Conservation (phyloP, 2,888 invertebrate genomes). For the Microplitis manilae region DNA sequence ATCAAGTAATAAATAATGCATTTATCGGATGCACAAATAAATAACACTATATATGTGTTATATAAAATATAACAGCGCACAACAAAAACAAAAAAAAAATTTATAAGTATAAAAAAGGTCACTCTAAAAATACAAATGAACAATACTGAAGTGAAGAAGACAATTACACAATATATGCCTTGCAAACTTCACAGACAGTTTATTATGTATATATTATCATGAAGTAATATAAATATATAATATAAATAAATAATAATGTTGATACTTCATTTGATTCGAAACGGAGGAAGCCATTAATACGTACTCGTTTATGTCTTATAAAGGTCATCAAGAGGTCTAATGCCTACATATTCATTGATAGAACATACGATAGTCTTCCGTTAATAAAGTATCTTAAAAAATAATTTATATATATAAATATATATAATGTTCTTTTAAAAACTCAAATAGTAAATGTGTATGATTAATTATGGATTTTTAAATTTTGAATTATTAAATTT, state of each 20-base stretch:
- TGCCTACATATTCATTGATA: constrained; percentile 64
- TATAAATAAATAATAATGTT: neutral
- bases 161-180: neutral
- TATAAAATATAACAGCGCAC: no score
- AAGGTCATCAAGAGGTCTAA: constrained; percentile 58
- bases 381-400: constrained; percentile 49
- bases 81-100: no score
- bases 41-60: neutral
- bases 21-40: constrained; percentile 7
- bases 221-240: constrained; percentile 4
- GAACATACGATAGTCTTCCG: constrained; percentile 57
- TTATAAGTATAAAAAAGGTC: constrained; percentile 19
- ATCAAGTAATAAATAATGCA: constrained; percentile 21
- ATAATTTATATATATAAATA: constrained; percentile 10
- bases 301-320: constrained; percentile 30
- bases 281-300: constrained; percentile 14
- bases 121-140: constrained; percentile 31
- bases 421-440: neutral
- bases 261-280: constrained; percentile 15
- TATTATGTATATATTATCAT: constrained; percentile 19
- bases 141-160: constrained; percentile 30
- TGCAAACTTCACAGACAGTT: constrained; percentile 11
- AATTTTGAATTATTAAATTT: no score
- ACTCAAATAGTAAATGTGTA: neutral
- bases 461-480: no score